phyloP scores from a whole-genome alignment of 2,797 vertebrate genomes.

The Zonotrichia albicollis region DNA sequence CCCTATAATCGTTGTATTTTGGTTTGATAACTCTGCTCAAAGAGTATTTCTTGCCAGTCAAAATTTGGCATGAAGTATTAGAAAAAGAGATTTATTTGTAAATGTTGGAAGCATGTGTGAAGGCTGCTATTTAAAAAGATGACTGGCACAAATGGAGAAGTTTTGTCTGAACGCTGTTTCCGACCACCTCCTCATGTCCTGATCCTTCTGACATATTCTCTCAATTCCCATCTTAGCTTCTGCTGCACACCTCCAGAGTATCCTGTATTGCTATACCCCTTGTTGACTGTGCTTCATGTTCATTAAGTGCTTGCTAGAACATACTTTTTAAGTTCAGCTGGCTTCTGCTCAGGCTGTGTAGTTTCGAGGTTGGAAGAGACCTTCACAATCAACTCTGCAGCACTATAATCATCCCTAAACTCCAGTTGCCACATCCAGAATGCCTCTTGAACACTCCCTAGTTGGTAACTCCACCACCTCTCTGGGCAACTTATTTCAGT shows the following conservation, averaged over 20 bases:
- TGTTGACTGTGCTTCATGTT: background rate
- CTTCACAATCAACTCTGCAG: background rate
- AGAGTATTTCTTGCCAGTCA: slow-evolving; percentile 37
- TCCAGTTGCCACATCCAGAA: background rate
- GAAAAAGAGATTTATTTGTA: slow-evolving; percentile 25
- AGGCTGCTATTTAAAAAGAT: slow-evolving; percentile 39
- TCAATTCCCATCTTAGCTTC: background rate
- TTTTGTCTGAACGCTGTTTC: background rate
- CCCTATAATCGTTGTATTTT: background rate
- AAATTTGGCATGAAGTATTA: slow-evolving; percentile 44
- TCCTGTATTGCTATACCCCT: background rate
- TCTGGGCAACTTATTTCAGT: background rate
- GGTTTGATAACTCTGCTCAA: background rate
- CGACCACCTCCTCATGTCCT: background rate
- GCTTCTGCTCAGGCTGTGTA: background rate
- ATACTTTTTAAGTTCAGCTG: background rate
- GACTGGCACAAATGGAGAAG: slow-evolving; percentile 32
- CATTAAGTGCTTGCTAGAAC: background rate
- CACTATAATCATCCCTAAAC: background rate
- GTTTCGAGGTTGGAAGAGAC: background rate
- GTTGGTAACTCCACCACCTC: background rate
- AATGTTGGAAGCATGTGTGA: slow-evolving; percentile 26
- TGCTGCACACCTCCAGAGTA: background rate
- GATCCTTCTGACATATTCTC: slow-evolving; percentile 20
- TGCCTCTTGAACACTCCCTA: background rate